Base-by-base conservation (phyloP, 1,140 invertebrate species). In the Heliothis subflexa region DNA sequence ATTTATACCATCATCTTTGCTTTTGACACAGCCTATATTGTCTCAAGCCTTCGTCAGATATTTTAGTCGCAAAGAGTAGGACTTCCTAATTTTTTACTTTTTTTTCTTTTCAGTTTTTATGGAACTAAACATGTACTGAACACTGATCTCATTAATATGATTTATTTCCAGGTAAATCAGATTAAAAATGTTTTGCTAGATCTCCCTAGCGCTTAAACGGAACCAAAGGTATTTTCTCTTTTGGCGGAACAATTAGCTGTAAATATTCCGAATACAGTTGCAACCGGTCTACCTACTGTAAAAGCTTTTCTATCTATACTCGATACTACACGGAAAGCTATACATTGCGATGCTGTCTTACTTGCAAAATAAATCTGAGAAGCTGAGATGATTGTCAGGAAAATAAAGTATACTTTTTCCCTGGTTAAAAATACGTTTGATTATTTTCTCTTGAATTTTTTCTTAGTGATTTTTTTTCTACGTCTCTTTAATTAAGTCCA, bases 401-500 rank as follows among this genome's bases (percentile, higher is more conserved):
- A n/a, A n/a, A n/a, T n/a, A n/a, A 73, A 70, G 28, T 25, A 73
- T 55, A 13, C 13, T 47, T 59, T 73, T 57, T 59, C 55, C 55
- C 2, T 40, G 33, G 59, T 59, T 73, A 73, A 59, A 16, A 59
- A 9, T 59, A 12, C 14, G 16, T 18, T 14, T 4, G 49, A 54
- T 33, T 7, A 1, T 33, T 33, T 33, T 33, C 33, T 33, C 33
- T 28, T 28, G 28, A 28, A n/a, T 28, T 28, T 28, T 28, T 28
- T 28, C 28, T 1, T 28, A 1, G 2, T 28, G 4, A 28, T 28
- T 28, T 28, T 28, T 1, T 28, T 28, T 28, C 1, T 28, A 1
- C 4, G 28, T 28, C 2, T 1, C 1, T 4, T 28, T 28, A 4
- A 28, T 28, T 28, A n/a, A n/a, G n/a, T n/a, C n/a, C n/a, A n/a